Percentiles rank a stretch among this genome's conserved stretches.
phyloP scores from a whole-genome alignment of 2,888 invertebrate species.

The Drosophila putrida region DNA sequence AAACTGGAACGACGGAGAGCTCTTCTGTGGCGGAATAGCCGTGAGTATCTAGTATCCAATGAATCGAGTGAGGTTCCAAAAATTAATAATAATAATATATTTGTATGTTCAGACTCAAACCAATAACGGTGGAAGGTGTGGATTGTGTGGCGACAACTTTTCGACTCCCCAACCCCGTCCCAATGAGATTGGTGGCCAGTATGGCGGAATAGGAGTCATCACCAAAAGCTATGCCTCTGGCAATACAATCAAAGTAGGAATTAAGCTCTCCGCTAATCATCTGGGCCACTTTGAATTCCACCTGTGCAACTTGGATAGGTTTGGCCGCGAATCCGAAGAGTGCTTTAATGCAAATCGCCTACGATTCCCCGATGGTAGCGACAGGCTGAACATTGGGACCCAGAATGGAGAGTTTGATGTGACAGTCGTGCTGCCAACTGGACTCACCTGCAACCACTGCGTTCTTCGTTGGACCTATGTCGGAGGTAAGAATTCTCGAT shows the following conservation, averaged over 20 bases:
- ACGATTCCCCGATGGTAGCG: constrained; percentile 84
- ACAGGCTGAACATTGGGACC: constrained; percentile 72
- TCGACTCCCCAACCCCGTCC: constrained; percentile 85
- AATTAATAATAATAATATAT: too few species aligned
- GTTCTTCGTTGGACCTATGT: constrained; percentile 87
- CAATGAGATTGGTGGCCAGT: constrained; percentile 87
- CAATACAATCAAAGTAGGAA: constrained; percentile 70
- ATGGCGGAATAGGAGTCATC: constrained; percentile 86
- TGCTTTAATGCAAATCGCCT: constrained; percentile 86
- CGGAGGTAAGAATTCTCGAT: constrained; percentile 78
- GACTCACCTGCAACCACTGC: constrained; percentile 86
- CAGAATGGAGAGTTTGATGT: constrained; percentile 74
- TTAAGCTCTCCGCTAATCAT: constrained; percentile 85
- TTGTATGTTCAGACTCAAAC: constrained; percentile 82
- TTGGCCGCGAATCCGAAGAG: constrained; percentile 86
- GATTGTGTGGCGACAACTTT: constrained; percentile 87
- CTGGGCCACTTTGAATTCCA: constrained; percentile 86
- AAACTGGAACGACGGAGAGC: constrained; percentile 87
- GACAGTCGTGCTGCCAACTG: constrained; percentile 28
- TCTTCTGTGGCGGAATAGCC: constrained; percentile 88
- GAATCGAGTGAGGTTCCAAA: too few species aligned
- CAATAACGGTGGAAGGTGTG: constrained; percentile 86
- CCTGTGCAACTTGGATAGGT: constrained; percentile 86
- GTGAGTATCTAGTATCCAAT: too few species aligned
- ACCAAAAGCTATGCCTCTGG: constrained; percentile 83